Conservation (phyloP, 2,888 invertebrate genomes). For the Saturnia japonica region DNA sequence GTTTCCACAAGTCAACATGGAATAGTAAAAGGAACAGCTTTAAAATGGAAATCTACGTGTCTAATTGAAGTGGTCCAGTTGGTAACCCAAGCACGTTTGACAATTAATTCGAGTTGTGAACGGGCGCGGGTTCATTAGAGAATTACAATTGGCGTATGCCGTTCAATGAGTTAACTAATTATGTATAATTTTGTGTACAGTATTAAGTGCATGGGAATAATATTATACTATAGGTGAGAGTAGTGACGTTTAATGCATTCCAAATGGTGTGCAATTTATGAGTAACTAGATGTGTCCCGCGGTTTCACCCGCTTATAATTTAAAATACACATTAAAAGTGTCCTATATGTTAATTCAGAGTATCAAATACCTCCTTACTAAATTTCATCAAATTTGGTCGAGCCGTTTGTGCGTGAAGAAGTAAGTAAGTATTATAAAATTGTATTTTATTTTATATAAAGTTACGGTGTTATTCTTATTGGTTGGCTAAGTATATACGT, state of each 20-base stretch:
- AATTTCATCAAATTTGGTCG: too few species aligned
- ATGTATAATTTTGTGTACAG: conserved; percentile 29
- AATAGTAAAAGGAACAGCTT: conserved; percentile 23
- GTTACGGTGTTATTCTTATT: too few species aligned
- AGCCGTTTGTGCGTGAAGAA: too few species aligned
- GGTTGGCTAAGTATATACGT: too few species aligned
- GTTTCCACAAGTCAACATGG: conserved; percentile 18
- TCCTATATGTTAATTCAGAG: too few species aligned
- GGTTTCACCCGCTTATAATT: too few species aligned
- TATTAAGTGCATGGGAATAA: conserved; percentile 20
- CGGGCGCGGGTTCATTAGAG: conserved; percentile 67
- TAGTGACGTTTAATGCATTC: conserved; percentile 9
- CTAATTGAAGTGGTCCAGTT: conserved; percentile 51
- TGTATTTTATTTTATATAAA: too few species aligned
- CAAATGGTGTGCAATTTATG: not conserved
- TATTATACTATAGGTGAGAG: conserved; percentile 11
- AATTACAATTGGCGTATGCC: conserved; percentile 56
- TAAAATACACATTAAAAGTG: too few species aligned
- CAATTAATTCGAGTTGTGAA: conserved; percentile 65
- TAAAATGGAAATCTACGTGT: conserved; percentile 30
- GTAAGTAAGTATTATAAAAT: too few species aligned
- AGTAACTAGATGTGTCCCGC: too few species aligned
- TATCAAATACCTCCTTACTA: too few species aligned
- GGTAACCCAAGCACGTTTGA: conserved; percentile 64
- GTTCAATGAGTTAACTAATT: conserved; percentile 64